These are phyloP conservation scores for Shinisaurus crocodilurus DNA, from an alignment of 2,113 vertebrate genomes.

Conservation along the genomic window DNA sequence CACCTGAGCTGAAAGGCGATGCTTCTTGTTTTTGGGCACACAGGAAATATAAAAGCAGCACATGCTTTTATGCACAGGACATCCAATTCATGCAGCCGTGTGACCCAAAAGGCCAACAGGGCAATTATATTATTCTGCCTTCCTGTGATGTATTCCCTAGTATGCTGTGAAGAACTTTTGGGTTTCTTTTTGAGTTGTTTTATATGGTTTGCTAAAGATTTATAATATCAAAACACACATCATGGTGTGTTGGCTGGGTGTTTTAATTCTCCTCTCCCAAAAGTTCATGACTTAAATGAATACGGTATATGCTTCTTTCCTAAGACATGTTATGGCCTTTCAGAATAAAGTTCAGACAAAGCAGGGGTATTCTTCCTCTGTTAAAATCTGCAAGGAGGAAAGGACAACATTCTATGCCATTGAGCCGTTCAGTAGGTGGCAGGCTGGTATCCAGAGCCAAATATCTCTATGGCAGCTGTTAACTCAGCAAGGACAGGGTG, in stretches of 20 bases:
- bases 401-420: not conserved
- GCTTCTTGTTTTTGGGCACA: not conserved
- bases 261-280: not conserved
- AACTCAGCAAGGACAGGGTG: too few relatives aligned
- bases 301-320: conserved; percentile 13
- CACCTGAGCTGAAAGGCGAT: conserved; percentile 27
- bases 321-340: not conserved
- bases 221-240: conserved; percentile 34
- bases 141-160: not conserved
- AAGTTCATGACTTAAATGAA: conserved; percentile 25
- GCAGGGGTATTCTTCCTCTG: not conserved
- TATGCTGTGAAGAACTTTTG: not conserved
- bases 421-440: too few relatives aligned
- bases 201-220: conserved; percentile 18
- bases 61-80: not conserved
- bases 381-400: conserved; percentile 7
- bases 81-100: not conserved
- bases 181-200: conserved; percentile 10
- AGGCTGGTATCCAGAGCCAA: too few relatives aligned
- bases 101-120: not conserved
- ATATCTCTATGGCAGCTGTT: too few relatives aligned
- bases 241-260: not conserved
- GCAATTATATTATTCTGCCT: not conserved
- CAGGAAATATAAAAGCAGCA: not conserved
- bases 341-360: conserved; percentile 33